phyloP scores from a whole-genome alignment of 2,888 invertebrate genomes.

The Smittia sp. region DNA sequence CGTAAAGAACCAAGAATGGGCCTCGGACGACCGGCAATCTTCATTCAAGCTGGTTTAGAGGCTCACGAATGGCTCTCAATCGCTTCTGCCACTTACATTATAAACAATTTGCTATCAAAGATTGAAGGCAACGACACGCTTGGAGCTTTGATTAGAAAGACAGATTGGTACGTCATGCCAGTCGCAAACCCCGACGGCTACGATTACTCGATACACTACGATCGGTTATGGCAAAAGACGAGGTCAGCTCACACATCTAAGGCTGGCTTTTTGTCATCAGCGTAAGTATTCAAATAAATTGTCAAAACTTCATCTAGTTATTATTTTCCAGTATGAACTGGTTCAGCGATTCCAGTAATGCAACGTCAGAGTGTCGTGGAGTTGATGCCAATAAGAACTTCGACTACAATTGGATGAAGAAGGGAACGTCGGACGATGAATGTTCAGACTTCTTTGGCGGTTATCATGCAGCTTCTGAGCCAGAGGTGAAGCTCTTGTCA shows the following conservation, averaged over 20 bases:
- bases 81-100: constrained; percentile 71
- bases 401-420: constrained; percentile 70
- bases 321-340: constrained; percentile 36
- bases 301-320: not conserved
- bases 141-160: constrained; percentile 57
- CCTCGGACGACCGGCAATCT: constrained; percentile 66
- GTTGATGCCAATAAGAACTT: constrained; percentile 78
- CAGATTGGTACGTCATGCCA: constrained; percentile 75
- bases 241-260: constrained; percentile 57
- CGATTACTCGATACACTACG: constrained; percentile 68
- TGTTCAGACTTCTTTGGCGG: constrained; percentile 76
- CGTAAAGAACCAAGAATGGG: constrained; percentile 46
- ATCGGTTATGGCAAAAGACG: constrained; percentile 78
- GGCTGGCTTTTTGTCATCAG: constrained; percentile 13
- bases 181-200: constrained; percentile 77
- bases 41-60: constrained; percentile 77
- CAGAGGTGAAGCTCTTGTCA: constrained; percentile 68
- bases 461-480: constrained; percentile 70
- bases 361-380: constrained; percentile 59
- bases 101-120: constrained; percentile 65
- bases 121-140: constrained; percentile 55
- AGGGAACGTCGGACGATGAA: constrained; percentile 66
- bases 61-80: constrained; percentile 79
- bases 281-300: constrained; percentile 44
- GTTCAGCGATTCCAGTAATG: constrained; percentile 16